These are phyloP conservation scores for Notarius quadriscutis DNA, from an alignment of 2,113 vertebrate species.

Conservation along the genomic window DNA sequence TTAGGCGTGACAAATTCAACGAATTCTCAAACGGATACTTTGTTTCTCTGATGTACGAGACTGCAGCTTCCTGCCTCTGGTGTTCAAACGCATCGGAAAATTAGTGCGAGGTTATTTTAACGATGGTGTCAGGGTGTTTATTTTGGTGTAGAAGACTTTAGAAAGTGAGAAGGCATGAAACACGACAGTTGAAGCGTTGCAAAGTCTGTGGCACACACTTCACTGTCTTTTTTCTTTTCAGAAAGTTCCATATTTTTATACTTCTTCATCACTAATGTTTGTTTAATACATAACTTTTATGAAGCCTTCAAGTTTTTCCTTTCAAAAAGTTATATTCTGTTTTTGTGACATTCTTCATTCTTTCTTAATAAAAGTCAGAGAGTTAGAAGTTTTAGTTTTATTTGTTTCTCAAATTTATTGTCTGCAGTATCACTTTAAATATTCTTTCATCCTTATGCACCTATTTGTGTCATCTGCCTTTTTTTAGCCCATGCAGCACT, in stretches of 20 bases:
- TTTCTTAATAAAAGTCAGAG: background rate
- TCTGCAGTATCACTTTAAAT: background rate
- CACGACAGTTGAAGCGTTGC: background rate
- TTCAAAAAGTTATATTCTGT: background rate
- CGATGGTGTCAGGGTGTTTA: constrained; percentile 17
- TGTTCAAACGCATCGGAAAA: constrained; percentile 40
- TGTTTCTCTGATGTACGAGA: constrained; percentile 47
- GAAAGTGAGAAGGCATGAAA: constrained; percentile 29
- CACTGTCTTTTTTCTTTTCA: background rate
- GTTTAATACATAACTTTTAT: background rate
- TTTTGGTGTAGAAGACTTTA: constrained; percentile 22
- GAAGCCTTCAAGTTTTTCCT: background rate
- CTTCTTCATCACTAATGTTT: background rate
- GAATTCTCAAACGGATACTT: constrained; percentile 67
- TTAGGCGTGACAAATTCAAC: constrained; percentile 73
- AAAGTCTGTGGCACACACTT: background rate
- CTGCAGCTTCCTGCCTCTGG: constrained; percentile 32
- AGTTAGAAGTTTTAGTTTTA: background rate
- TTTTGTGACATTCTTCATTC: background rate
- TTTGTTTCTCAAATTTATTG: background rate
- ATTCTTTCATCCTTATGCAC: constrained; percentile 6
- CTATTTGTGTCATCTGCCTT: background rate
- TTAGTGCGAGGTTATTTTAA: constrained; percentile 39
- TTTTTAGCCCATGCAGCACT: constrained; percentile 12
- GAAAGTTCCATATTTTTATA: background rate